Conservation (phyloP, 2,888 invertebrate species). For the Lycia hirtaria region DNA sequence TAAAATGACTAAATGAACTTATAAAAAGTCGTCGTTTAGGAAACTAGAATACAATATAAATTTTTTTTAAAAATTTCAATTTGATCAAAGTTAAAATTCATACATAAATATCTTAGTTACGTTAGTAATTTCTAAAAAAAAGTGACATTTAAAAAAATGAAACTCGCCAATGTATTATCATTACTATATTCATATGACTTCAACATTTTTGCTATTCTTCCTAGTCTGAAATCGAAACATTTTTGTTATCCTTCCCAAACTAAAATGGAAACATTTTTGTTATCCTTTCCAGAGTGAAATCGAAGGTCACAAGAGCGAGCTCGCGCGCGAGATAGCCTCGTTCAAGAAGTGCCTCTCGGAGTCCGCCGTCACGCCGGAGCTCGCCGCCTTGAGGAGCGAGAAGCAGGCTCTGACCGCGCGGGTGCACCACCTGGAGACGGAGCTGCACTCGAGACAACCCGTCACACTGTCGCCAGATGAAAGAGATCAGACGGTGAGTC, state of each 20-base stretch:
- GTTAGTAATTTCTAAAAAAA: too few species aligned
- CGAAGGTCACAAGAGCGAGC: slow-evolving; percentile 71
- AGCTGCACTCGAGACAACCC: slow-evolving; percentile 33
- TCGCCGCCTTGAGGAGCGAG: slow-evolving; percentile 56
- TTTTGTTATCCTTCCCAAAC: slow-evolving; percentile 54
- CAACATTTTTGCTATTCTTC: neutral
- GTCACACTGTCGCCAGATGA: slow-evolving; percentile 47
- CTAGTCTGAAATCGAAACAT: too few species aligned
- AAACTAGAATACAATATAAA: too few species aligned
- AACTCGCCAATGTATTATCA: too few species aligned
- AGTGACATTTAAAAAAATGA: too few species aligned
- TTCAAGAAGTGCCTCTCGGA: slow-evolving; percentile 66
- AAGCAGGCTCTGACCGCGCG: slow-evolving; percentile 46
- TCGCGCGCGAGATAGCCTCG: slow-evolving; percentile 70
- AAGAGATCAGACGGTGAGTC: slow-evolving; percentile 72
- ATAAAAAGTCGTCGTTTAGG: too few species aligned
- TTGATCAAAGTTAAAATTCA: too few species aligned
- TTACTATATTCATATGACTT: too few species aligned
- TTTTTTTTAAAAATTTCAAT: too few species aligned
- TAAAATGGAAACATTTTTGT: slow-evolving; percentile 62
- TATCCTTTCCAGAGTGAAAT: slow-evolving; percentile 70
- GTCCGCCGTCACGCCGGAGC: slow-evolving; percentile 57
- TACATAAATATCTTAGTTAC: too few species aligned
- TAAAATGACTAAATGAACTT: too few species aligned
- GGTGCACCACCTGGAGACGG: slow-evolving; percentile 45